Conservation (phyloP, 2,113 vertebrate species). For the Cebidichthys violaceus region DNA sequence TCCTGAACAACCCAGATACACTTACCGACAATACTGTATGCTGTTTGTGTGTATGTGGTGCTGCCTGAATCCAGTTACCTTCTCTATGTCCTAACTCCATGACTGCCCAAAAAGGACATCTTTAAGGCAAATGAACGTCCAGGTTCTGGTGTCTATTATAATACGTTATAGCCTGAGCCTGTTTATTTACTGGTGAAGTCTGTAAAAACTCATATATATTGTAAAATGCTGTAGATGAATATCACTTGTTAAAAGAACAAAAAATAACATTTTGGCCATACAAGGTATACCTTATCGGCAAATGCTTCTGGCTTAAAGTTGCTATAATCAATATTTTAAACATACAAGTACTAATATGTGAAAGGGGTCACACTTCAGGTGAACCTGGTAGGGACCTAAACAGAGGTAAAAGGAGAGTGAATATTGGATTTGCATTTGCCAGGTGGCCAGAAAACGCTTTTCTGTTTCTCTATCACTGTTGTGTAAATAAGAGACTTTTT, state of each 20-base stretch:
- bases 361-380: background rate
- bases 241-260: background rate
- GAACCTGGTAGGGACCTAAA: background rate
- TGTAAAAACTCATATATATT: background rate
- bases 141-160: background rate
- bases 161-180: background rate
- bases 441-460: too few relatives aligned
- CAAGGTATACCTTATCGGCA: background rate
- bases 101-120: background rate
- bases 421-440: too few relatives aligned
- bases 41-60: background rate
- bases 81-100: background rate
- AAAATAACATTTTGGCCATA: background rate
- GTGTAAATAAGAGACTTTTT: background rate
- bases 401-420: background rate
- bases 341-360: background rate
- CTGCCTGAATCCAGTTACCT: background rate
- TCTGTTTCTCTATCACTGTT: background rate
- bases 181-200: background rate
- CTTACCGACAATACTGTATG: background rate
- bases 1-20: conserved; percentile 2
- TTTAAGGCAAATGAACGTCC: background rate
- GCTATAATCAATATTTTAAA: background rate
- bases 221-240: background rate
- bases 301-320: background rate